Percentiles rank a stretch among this genome's conserved stretches.
Conservation (phyloP, 1,140 invertebrate species). For the Vanessa atalanta region DNA sequence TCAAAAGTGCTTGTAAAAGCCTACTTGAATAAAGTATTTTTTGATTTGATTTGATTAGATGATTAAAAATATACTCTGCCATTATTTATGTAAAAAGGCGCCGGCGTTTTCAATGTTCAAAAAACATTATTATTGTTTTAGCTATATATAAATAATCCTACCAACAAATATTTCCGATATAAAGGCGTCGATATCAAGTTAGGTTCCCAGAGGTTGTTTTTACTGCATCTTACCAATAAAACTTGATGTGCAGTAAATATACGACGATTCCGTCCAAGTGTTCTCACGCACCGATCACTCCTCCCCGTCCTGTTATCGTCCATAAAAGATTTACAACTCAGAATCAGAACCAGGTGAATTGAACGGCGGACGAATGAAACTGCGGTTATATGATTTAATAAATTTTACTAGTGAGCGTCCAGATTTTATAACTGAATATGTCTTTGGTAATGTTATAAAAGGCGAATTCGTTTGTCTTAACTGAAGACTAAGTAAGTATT, state of each 20-base stretch:
- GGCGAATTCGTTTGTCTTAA: too few relatives aligned
- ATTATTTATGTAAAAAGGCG: too few relatives aligned
- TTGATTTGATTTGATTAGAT: too few relatives aligned
- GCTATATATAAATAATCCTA: too few relatives aligned
- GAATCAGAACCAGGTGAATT: not conserved
- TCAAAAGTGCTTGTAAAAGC: too few relatives aligned
- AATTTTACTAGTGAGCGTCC: not conserved
- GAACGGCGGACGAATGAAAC: not conserved
- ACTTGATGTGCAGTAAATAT: not conserved
- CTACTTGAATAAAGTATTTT: too few relatives aligned
- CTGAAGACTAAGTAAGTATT: too few relatives aligned
- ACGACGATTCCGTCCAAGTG: not conserved
- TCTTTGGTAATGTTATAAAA: too few relatives aligned
- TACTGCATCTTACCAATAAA: not conserved
- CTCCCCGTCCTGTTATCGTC: not conserved
- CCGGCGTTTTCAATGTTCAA: too few relatives aligned
- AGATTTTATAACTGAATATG: not conserved
- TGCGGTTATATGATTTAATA: not conserved
- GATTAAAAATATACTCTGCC: too few relatives aligned
- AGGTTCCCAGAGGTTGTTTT: not conserved
- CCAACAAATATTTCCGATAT: too few relatives aligned
- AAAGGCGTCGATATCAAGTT: not conserved
- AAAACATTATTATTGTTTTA: too few relatives aligned
- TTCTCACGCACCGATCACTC: not conserved
- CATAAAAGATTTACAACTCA: conserved; percentile 6